Conservation (phyloP, 2,888 invertebrate species). For the Troides oblongomaculatus region DNA sequence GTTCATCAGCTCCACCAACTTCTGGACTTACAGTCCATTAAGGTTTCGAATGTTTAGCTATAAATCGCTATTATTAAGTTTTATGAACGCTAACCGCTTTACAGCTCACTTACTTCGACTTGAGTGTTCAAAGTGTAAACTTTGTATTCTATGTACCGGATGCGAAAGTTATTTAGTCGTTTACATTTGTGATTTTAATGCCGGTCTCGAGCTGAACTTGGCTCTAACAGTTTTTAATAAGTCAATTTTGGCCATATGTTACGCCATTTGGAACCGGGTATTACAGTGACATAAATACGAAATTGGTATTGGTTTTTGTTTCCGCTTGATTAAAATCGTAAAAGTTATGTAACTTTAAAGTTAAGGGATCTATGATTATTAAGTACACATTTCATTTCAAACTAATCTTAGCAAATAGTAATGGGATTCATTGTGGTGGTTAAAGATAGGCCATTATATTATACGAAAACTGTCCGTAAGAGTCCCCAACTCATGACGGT, state of each 20-base stretch:
- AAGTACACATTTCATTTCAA: not conserved
- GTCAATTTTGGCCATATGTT: not conserved
- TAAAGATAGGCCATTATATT: too few relatives aligned
- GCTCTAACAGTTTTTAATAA: not conserved
- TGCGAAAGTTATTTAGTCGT: conserved; percentile 12
- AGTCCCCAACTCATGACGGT: not conserved
- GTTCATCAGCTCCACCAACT: conserved; percentile 23
- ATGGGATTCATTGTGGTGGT: too few relatives aligned
- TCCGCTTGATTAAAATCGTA: not conserved
- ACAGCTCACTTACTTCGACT: conserved; percentile 24
- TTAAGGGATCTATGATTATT: not conserved
- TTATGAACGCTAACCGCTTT: conserved; percentile 27
- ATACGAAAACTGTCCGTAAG: conserved; percentile 8
- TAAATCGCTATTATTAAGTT: conserved; percentile 28
- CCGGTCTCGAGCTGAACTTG: not conserved
- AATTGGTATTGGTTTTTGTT: not conserved
- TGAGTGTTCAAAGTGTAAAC: conserved; percentile 24
- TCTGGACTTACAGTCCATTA: conserved; percentile 24
- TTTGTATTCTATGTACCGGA: conserved; percentile 21
- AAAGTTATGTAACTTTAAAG: not conserved
- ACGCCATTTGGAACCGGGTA: not conserved
- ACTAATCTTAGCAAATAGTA: not conserved
- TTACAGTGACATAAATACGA: not conserved
- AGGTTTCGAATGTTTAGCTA: conserved; percentile 19
- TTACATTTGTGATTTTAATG: conserved; percentile 8